These are phyloP conservation scores for Esox lucius DNA, from an alignment of 2,797 vertebrate genomes.

Conservation along the genomic window DNA sequence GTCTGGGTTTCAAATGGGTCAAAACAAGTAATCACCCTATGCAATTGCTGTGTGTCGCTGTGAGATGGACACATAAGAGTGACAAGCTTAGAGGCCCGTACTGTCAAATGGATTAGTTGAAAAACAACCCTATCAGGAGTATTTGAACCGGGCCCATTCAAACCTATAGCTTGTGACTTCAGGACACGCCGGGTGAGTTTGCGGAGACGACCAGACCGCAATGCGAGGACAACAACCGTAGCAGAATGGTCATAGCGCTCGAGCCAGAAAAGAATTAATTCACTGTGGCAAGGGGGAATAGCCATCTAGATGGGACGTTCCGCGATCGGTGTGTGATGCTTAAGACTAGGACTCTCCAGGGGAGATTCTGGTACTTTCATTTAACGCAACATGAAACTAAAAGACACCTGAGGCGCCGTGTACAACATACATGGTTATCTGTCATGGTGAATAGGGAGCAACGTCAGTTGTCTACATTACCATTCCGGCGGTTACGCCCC, in stretches of 20 bases:
- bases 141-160: not conserved
- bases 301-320: not conserved
- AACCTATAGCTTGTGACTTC: not conserved
- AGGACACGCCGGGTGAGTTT: not conserved
- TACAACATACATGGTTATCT: too few species aligned
- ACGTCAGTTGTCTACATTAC: too few species aligned
- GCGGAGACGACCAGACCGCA: not conserved
- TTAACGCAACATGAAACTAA: too few species aligned
- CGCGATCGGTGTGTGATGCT: not conserved
- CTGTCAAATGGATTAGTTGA: not conserved
- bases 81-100: not conserved
- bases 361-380: not conserved
- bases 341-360: not conserved
- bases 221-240: not conserved
- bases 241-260: not conserved
- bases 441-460: not conserved
- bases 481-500: not conserved
- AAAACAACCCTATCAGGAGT: not conserved
- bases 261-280: not conserved
- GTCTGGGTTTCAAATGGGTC: not conserved
- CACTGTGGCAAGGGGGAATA: not conserved
- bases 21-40: not conserved
- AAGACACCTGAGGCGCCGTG: too few species aligned
- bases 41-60: not conserved
- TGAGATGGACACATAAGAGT: not conserved